phyloP scores from a whole-genome alignment of 2,113 vertebrate species.

The Xiphophorus couchianus region DNA sequence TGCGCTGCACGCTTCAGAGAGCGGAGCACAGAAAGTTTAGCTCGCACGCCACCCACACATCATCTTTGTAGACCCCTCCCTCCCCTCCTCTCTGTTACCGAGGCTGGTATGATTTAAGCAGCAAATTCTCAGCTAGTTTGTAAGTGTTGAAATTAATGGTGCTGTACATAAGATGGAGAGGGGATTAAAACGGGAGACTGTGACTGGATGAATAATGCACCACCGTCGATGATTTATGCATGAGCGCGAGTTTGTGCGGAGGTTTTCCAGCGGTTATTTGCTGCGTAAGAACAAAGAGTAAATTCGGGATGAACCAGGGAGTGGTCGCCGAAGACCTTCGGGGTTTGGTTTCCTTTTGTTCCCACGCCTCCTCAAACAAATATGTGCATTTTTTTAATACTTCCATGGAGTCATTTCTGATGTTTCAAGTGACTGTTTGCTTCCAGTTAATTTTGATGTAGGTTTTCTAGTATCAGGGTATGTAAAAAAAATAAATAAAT shows the following conservation, averaged over 20 bases:
- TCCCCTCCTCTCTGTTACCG: conserved; percentile 4
- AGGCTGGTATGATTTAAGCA: conserved; percentile 58
- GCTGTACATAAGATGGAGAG: conserved; percentile 36
- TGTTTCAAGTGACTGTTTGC: conserved; percentile 8
- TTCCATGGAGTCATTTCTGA: neutral
- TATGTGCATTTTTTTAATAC: neutral
- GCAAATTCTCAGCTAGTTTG: conserved; percentile 45
- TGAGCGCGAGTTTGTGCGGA: conserved; percentile 65
- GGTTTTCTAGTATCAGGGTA: neutral
- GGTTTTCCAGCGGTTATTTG: conserved; percentile 62
- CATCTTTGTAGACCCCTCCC: conserved; percentile 37
- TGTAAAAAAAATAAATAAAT: neutral
- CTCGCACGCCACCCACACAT: conserved; percentile 37
- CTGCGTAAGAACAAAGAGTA: conserved; percentile 56
- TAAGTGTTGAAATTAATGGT: conserved; percentile 39
- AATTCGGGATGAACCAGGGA: conserved; percentile 21
- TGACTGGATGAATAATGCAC: conserved; percentile 76
- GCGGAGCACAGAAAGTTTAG: conserved; percentile 7
- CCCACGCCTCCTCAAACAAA: conserved; percentile 16
- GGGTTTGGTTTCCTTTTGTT: conserved; percentile 25
- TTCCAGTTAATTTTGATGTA: neutral
- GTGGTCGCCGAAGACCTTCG: neutral
- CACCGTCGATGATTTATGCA: conserved; percentile 71
- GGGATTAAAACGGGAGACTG: conserved; percentile 33
- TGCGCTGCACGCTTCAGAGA: conserved; percentile 13